A percentile compares a stretch with the other conserved stretches of the same genome.
phyloP scores from a whole-genome alignment of 2,797 vertebrate genomes.

The Lacerta bilineata region DNA sequence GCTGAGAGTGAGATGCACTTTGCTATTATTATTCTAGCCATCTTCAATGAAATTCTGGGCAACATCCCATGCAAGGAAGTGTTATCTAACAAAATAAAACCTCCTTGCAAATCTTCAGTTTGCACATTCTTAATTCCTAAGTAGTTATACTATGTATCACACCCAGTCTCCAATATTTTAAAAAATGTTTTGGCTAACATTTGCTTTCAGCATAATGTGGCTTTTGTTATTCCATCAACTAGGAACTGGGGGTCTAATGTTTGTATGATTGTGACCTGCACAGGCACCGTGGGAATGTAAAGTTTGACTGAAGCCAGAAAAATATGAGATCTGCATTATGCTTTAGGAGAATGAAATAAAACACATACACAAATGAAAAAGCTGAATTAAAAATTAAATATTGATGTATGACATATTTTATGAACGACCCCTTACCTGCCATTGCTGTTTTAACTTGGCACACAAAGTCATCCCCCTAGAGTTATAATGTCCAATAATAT shows the following conservation, averaged over 20 bases:
- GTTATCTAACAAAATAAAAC: neutral
- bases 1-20: neutral
- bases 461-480: neutral
- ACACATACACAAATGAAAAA: conserved; percentile 12
- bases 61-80: neutral
- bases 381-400: conserved; percentile 31
- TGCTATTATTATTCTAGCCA: conserved; percentile 22
- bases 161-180: neutral
- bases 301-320: conserved; percentile 18
- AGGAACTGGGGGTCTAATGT: neutral
- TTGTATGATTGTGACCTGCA: neutral
- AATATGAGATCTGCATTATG: conserved; percentile 8
- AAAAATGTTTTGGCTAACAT: neutral
- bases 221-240: neutral
- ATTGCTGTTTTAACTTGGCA: neutral
- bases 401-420: neutral
- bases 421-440: neutral
- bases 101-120: neutral
- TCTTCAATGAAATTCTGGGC: neutral
- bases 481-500: neutral
- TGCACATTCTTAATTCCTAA: conserved; percentile 13
- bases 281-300: neutral
- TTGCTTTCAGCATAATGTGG: neutral
- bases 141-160: neutral
- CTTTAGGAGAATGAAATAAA: conserved; percentile 37